These are phyloP conservation scores for Aselliscus stoliczkanus DNA, from an alignment of 2,797 vertebrate species.

Conservation along the genomic window DNA sequence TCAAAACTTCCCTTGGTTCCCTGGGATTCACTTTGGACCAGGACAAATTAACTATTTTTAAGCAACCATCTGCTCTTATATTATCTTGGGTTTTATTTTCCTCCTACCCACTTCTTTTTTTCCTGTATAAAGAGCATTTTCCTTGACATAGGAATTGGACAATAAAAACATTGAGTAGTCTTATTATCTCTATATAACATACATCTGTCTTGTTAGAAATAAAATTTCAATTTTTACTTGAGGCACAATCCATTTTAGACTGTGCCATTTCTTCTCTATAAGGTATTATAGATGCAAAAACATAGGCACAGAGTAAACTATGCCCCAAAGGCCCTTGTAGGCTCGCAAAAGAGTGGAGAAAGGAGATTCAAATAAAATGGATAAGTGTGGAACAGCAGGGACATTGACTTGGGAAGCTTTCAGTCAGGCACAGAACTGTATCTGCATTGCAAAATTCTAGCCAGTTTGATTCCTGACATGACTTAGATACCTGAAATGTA, in stretches of 20 bases:
- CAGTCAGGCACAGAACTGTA: not conserved
- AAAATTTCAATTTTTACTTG: not conserved
- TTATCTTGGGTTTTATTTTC: not conserved
- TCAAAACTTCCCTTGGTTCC: not conserved
- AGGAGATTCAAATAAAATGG: not conserved
- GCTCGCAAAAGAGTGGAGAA: not conserved
- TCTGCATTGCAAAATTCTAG: not conserved
- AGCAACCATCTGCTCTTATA: not conserved
- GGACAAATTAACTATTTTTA: constrained; percentile 20
- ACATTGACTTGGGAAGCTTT: not conserved
- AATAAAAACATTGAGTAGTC: not conserved
- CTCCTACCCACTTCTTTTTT: not conserved
- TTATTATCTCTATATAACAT: not conserved
- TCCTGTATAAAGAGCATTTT: not conserved
- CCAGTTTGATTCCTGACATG: not conserved
- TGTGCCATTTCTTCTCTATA: not conserved
- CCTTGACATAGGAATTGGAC: not conserved
- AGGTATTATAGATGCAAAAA: not conserved
- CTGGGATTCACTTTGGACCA: not conserved
- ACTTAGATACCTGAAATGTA: not conserved
- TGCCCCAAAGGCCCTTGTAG: not conserved
- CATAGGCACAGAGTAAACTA: not conserved
- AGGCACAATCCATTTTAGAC: not conserved
- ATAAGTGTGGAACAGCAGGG: not conserved
- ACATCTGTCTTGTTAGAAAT: not conserved